Conservation (phyloP, 2,113 vertebrate genomes). For the Otocyon megalotis region DNA sequence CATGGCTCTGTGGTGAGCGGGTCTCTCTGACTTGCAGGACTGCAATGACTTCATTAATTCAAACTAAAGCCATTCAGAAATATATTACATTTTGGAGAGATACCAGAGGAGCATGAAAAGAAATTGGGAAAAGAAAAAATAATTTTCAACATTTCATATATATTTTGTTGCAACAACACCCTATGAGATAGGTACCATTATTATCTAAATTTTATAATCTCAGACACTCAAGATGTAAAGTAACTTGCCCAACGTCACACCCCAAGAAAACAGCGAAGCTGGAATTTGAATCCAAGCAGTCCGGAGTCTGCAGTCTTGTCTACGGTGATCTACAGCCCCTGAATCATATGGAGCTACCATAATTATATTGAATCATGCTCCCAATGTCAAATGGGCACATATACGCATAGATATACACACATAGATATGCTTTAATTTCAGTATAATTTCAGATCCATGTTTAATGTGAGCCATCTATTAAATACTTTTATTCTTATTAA, state of each 20-base stretch:
- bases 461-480: neutral
- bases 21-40: neutral
- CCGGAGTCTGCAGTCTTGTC: neutral
- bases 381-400: no score
- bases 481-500: slow-evolving; percentile 40
- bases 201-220: neutral
- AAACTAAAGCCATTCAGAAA: neutral
- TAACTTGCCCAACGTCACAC: neutral
- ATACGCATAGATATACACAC: no score
- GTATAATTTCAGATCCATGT: neutral
- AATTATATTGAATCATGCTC: neutral
- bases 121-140: neutral
- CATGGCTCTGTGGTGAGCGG: neutral
- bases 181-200: neutral
- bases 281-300: neutral
- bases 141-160: neutral
- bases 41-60: neutral
- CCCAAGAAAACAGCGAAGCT: neutral
- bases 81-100: neutral
- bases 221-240: neutral
- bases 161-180: neutral
- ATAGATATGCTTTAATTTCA: neutral
- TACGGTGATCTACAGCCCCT: neutral
- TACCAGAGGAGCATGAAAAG: neutral
- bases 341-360: no score